Conservation (phyloP, 2,888 invertebrate genomes). For the Drosophila paranaensis region DNA sequence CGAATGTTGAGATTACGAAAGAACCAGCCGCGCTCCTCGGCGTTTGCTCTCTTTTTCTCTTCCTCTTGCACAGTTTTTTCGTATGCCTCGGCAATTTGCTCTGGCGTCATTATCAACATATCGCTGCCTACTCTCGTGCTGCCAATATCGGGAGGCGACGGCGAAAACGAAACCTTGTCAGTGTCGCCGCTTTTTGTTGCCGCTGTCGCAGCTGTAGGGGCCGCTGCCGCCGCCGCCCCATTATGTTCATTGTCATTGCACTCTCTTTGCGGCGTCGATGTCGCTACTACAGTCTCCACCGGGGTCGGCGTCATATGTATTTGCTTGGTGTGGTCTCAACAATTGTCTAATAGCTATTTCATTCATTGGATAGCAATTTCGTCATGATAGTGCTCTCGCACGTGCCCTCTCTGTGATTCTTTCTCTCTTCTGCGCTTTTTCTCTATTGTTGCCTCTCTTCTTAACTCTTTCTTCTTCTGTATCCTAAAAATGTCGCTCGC, state of each 20-base stretch:
- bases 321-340: slow-evolving; percentile 20
- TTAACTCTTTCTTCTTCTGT: not conserved
- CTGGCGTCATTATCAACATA: slow-evolving; percentile 57
- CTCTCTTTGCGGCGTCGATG: slow-evolving; percentile 14
- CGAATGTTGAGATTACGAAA: slow-evolving; percentile 20
- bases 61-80: slow-evolving; percentile 42
- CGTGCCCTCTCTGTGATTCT: slow-evolving; percentile 7
- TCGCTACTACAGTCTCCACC: slow-evolving; percentile 45
- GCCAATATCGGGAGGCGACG: slow-evolving; percentile 47
- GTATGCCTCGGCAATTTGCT: slow-evolving; percentile 61
- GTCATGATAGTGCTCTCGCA: slow-evolving; percentile 34
- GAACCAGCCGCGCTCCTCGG: slow-evolving; percentile 23
- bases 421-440: slow-evolving; percentile 6
- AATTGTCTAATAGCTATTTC: slow-evolving; percentile 28
- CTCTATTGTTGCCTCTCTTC: not conserved
- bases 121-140: slow-evolving; percentile 54
- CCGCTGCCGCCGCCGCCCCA: not conserved
- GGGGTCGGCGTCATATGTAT: slow-evolving; percentile 52
- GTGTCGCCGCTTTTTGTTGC: not conserved
- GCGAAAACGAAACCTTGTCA: slow-evolving; percentile 1
- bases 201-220: not conserved
- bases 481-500: slow-evolving; percentile 1
- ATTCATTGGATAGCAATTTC: slow-evolving; percentile 39
- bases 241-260: slow-evolving; percentile 1
- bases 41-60: slow-evolving; percentile 12